Base-by-base conservation (phyloP, 1,140 invertebrate genomes). In the Rhynchophorus ferrugineus region DNA sequence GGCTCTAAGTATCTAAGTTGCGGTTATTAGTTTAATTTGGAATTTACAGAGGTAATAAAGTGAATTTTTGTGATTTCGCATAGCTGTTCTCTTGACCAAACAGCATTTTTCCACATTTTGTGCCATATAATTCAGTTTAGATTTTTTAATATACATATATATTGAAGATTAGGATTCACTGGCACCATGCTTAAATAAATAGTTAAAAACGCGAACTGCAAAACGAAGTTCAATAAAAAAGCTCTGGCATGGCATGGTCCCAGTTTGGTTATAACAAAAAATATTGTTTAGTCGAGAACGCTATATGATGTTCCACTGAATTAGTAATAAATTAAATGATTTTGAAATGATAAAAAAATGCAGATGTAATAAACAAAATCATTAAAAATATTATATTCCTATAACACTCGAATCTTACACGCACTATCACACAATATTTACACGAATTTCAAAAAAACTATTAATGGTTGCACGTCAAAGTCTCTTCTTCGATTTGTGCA, bases 381-480 rank as follows among this genome's bases (percentile, higher is more conserved):
- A 21, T 43, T 43, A 43, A 43, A 43, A 42, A 42, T 3, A 9
- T 45, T n/a, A 14, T 29, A 14, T 11, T 41, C n/a, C 6, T 49
- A 24, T 36, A 33, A 29, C 45, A 47, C 36, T 54, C 45, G 47
- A 16, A 50, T 16, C 54, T 51, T 52, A 50, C 47, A 47, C 49
- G 38, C 44, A 47, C 48, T 56, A 47, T 56, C 49, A 52, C 49
- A 48, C 49, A 57, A 43, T 64, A 64, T 64, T 39, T 64, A 64
- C 62, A 64, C 54, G 49, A 57, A 57, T 57, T 60, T 58, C 55
- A 61, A 58, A 60, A 61, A 57, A 42, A 50, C 43, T 42, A 43
- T 47, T 18, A 43, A 21, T 24, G 34, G 37, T 42, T 21, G 50
- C 52, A 59, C 56, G 14, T 54, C 47, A 56, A 59, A 49, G 57